Percentiles rank a stretch among this genome's conserved stretches.
Evolutionary conservation across 1,140 invertebrate species (phyloP).

Genomic region (Drosophila baimaii): DNA sequence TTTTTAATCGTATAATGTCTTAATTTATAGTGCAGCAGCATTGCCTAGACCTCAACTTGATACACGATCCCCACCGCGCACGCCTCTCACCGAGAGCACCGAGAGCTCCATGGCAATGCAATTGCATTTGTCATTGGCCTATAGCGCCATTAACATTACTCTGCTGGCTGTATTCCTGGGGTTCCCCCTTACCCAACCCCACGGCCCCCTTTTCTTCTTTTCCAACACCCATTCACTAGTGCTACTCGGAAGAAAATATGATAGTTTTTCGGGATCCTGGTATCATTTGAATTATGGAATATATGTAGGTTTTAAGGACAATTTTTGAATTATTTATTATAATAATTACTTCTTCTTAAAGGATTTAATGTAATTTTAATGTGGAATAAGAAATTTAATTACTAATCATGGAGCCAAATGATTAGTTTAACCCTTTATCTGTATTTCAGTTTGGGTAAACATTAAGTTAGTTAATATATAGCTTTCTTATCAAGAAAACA

Average conservation of each 20-base stretch:
- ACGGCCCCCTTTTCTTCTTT: background rate
- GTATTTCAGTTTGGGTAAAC: background rate
- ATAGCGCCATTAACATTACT: slow-evolving; percentile 78
- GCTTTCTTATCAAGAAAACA: too few species aligned
- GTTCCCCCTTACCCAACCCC: slow-evolving; percentile 5
- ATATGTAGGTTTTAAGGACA: too few species aligned
- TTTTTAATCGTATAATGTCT: slow-evolving; percentile 84
- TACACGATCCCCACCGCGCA: slow-evolving; percentile 8
- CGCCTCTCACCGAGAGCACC: background rate
- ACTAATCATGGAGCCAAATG: background rate
- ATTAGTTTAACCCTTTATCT: background rate
- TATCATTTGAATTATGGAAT: too few species aligned
- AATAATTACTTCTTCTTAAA: background rate
- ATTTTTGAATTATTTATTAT: background rate
- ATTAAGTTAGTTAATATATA: too few species aligned
- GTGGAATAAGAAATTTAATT: background rate
- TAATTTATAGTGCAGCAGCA: slow-evolving; percentile 80
- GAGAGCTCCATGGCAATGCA: slow-evolving; percentile 51
- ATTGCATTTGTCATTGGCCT: slow-evolving; percentile 81
- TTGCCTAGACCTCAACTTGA: slow-evolving; percentile 43
- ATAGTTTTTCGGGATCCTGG: background rate
- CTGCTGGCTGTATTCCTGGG: slow-evolving; percentile 27
- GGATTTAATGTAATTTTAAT: background rate
- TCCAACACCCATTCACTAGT: slow-evolving; percentile 12
- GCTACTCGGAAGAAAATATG: slow-evolving; percentile 1